Evolutionary conservation across 53 echinoderm and acorn worm species (phyloP).

Genomic region (Holothuria scabra): DNA sequence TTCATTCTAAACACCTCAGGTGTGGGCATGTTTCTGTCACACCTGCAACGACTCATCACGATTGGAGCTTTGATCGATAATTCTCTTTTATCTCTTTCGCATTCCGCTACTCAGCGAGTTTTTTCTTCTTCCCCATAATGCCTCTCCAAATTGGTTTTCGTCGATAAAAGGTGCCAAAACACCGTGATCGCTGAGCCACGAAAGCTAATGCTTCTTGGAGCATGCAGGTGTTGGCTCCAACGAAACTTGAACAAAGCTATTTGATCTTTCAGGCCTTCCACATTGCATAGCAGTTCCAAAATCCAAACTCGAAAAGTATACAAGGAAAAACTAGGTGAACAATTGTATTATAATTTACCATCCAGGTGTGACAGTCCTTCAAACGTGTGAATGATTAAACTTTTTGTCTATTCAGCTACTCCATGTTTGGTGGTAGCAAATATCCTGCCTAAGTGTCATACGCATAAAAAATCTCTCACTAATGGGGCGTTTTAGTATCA

Average conservation of each 20-base stretch:
- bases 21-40: conserved; percentile 28
- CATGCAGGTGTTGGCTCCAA: conserved; percentile 35
- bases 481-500: too few species aligned
- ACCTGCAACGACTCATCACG: conserved; percentile 40
- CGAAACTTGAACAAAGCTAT: background rate
- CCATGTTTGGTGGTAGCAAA: too few species aligned
- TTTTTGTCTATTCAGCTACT: background rate
- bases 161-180: conserved; percentile 46
- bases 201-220: conserved; percentile 33
- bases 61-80: conserved; percentile 28
- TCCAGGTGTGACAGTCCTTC: conserved; percentile 42
- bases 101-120: conserved; percentile 27
- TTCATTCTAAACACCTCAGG: conserved; percentile 4
- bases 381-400: conserved; percentile 12
- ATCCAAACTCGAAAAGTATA: background rate
- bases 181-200: conserved; percentile 22
- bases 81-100: background rate
- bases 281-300: background rate
- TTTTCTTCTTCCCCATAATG: conserved; percentile 16
- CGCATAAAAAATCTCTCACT: too few species aligned
- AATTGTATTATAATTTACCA: conserved; percentile 32
- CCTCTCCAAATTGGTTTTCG: conserved; percentile 41
- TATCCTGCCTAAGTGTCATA: too few species aligned
- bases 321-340: background rate
- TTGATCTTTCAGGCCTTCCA: background rate